A percentile compares a stretch with the other conserved stretches of the same genome.
Evolutionary conservation across 2,113 vertebrate genomes (phyloP).

Genomic region (Nyctereutes procyonoides): DNA sequence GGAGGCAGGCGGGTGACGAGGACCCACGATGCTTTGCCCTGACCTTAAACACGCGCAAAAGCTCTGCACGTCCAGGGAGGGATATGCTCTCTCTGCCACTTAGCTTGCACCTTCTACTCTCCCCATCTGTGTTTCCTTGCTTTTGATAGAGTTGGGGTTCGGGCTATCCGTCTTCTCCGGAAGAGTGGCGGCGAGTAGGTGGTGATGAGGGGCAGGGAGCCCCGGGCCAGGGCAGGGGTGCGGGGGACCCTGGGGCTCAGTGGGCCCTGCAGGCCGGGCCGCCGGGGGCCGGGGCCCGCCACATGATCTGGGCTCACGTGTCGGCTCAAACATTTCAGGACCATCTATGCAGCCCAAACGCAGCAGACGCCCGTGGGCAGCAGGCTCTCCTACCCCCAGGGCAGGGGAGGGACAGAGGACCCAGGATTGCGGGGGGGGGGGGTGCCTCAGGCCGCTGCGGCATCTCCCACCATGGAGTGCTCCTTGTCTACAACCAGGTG

Average conservation of each 20-base stretch:
- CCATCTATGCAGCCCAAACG: not conserved
- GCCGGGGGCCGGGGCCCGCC: not conserved
- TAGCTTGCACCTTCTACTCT: not conserved
- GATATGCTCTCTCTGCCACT: not conserved
- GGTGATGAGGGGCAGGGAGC: not conserved
- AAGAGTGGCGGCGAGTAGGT: rapidly evolving
- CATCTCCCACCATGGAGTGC: too few relatives aligned
- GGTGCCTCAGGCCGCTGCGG: not conserved
- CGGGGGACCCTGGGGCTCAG: rapidly evolving
- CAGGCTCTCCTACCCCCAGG: not conserved
- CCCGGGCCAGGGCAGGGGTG: not conserved
- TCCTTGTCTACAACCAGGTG: not conserved
- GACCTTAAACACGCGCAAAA: not conserved
- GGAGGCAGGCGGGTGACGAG: not conserved
- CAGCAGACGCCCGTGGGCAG: not conserved
- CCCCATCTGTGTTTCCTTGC: not conserved
- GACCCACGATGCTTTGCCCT: not conserved
- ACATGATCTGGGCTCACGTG: not conserved
- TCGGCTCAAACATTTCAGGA: not conserved
- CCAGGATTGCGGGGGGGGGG: rapidly evolving
- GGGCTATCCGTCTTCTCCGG: not conserved
- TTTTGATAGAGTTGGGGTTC: not conserved
- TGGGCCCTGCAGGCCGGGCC: rapidly evolving
- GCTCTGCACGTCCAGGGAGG: not conserved
- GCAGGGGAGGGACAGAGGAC: not conserved